A percentile compares a stretch with the other conserved stretches of the same genome.
Conservation (phyloP, 2,113 vertebrate species). For the Eupsittula cactorum region DNA sequence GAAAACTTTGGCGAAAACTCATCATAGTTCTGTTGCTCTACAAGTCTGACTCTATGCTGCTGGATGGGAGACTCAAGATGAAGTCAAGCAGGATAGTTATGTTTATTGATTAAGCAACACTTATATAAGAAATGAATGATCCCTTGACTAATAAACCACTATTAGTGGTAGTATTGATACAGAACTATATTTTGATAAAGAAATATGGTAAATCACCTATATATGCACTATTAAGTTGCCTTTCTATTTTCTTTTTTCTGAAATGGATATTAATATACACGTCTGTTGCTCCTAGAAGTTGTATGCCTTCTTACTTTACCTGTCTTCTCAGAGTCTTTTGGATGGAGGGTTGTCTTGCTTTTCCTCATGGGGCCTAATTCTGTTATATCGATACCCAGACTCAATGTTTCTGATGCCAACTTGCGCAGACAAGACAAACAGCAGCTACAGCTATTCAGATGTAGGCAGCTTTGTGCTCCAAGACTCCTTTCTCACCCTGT, state of each 20-base stretch:
- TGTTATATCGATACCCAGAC: neutral
- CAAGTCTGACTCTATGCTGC: neutral
- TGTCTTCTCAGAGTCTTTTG: neutral
- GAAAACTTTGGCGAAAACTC: neutral
- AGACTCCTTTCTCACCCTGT: neutral
- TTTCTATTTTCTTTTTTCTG: neutral
- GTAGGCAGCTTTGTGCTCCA: neutral
- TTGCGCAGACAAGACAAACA: neutral
- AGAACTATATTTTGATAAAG: neutral
- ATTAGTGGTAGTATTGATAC: neutral
- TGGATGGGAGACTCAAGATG: neutral
- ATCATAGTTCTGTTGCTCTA: neutral
- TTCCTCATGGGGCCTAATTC: neutral
- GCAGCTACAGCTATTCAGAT: neutral
- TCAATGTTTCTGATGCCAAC: rapidly evolving
- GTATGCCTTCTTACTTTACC: neutral
- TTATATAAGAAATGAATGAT: neutral
- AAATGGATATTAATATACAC: neutral
- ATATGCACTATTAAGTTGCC: neutral
- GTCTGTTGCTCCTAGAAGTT: neutral
- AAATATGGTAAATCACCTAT: neutral
- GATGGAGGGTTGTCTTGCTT: neutral
- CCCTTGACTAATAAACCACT: neutral
- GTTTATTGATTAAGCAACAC: neutral
- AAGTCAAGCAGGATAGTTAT: neutral